phyloP scores from a whole-genome alignment of 2,113 vertebrate species.

The Cebidichthys violaceus region DNA sequence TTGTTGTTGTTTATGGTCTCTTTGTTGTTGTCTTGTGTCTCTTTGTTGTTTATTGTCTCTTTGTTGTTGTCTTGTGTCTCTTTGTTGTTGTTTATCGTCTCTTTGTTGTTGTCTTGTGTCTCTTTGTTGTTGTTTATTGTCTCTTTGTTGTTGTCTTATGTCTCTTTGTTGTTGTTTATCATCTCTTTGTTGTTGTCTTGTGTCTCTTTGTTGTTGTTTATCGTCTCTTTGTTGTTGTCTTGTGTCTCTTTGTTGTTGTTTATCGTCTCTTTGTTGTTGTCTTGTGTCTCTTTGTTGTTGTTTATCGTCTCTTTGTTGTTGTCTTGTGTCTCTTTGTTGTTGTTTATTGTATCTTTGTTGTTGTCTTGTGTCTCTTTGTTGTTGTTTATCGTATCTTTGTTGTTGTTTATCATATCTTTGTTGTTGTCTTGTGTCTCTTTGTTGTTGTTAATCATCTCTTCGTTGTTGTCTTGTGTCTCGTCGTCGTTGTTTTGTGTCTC shows the following conservation, averaged over 20 bases:
- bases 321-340: not conserved
- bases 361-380: not conserved
- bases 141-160: not conserved
- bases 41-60: not conserved
- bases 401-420: too few species aligned
- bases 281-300: too few species aligned
- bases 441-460: too few species aligned
- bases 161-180: too few species aligned
- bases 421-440: not conserved
- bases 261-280: too few species aligned
- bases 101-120: not conserved
- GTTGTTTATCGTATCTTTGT: not conserved
- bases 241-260: not conserved
- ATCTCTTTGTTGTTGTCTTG: too few species aligned
- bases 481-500: too few species aligned
- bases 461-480: too few species aligned
- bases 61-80: not conserved
- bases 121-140: too few species aligned
- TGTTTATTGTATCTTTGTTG: not conserved
- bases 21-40: not conserved
- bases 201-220: not conserved
- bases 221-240: too few species aligned
- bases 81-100: too few species aligned
- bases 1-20: too few species aligned
- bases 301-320: not conserved